These are phyloP conservation scores for Chelon labrosus DNA, from an alignment of 2,797 vertebrate genomes.

Conservation along the genomic window DNA sequence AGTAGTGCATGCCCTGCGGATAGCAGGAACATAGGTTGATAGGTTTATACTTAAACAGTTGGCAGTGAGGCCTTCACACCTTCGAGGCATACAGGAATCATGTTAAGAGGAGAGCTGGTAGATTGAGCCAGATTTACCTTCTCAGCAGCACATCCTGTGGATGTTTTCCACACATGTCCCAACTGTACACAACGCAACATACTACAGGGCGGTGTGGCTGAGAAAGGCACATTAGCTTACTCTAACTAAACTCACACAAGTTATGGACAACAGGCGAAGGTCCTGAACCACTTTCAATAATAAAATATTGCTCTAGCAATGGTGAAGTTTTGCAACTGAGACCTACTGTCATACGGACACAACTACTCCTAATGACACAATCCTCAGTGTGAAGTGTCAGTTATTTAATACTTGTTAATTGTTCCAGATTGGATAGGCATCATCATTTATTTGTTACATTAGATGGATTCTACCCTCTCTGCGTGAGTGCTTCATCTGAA, in stretches of 20 bases:
- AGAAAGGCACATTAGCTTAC: background rate
- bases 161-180: no score
- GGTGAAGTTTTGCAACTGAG: slow-evolving; percentile 3
- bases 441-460: no score
- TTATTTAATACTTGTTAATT: slow-evolving; percentile 12
- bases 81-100: background rate
- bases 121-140: background rate
- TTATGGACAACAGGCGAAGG: slow-evolving; percentile 1
- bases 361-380: background rate
- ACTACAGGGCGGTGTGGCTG: no score
- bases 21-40: background rate
- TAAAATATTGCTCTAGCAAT: background rate
- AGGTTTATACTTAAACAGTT: background rate
- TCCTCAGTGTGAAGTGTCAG: background rate
- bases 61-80: background rate
- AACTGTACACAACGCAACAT: no score
- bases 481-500: slow-evolving; percentile 50
- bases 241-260: background rate
- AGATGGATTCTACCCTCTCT: no score
- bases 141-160: no score
- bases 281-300: background rate
- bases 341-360: slow-evolving; percentile 1
- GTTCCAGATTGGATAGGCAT: slow-evolving; percentile 11
- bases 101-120: background rate
- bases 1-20: background rate